phyloP scores from a whole-genome alignment of 2,797 vertebrate genomes.

The Gymnodraco acuticeps region DNA sequence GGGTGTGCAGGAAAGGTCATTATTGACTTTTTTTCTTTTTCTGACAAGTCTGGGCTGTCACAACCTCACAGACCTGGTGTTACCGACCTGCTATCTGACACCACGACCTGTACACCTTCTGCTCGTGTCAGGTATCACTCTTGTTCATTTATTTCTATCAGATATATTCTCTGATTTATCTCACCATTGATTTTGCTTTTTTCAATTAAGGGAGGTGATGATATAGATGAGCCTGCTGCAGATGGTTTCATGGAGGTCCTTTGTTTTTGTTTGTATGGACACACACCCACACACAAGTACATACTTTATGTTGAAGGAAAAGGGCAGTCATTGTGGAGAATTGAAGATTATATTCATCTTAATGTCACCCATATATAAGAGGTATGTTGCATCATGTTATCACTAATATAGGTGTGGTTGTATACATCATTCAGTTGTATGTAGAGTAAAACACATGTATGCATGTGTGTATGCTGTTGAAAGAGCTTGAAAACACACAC shows the following conservation, averaged over 20 bases:
- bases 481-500: slow-evolving; percentile 11
- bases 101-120: slow-evolving; percentile 9
- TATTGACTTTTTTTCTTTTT: neutral
- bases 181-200: neutral
- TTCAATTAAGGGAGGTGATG: slow-evolving; percentile 17
- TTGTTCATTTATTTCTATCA: neutral
- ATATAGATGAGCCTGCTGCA: slow-evolving; percentile 5
- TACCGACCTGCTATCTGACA: slow-evolving; percentile 11
- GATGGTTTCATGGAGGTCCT: neutral
- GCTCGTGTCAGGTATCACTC: slow-evolving; percentile 13
- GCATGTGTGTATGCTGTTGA: slow-evolving; percentile 5
- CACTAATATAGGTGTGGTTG: no score
- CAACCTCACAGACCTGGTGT: slow-evolving; percentile 24
- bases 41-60: neutral
- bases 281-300: neutral
- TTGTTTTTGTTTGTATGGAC: slow-evolving; percentile 23
- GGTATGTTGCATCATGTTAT: no score
- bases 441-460: slow-evolving; percentile 12
- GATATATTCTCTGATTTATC: neutral
- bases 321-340: no score
- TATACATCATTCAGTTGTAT: slow-evolving; percentile 24
- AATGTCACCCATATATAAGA: no score
- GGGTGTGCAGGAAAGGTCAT: neutral
- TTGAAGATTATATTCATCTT: no score
- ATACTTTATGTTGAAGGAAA: neutral